Evolutionary conservation across 2,113 vertebrate genomes (phyloP).

Genomic region (Fulica atra): DNA sequence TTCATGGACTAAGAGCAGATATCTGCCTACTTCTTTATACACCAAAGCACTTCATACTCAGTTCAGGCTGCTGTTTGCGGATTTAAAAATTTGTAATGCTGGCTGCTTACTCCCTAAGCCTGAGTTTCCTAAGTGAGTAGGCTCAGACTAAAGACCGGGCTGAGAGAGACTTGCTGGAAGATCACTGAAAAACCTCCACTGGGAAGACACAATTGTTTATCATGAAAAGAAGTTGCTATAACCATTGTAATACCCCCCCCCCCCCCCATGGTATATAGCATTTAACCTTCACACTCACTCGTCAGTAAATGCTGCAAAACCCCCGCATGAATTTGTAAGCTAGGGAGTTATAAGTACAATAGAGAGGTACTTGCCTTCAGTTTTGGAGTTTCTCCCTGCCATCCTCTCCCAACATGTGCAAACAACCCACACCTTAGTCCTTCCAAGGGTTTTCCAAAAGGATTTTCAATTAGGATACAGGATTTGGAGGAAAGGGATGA

Average conservation of each 20-base stretch:
- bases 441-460: neutral
- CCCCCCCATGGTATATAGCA: neutral
- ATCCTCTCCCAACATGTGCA: accelerated
- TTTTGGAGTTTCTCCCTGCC: neutral
- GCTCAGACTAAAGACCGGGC: neutral
- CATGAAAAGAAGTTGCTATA: neutral
- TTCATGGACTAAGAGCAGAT: neutral
- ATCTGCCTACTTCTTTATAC: neutral
- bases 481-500: neutral
- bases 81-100: neutral
- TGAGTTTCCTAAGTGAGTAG: neutral
- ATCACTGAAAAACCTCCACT: neutral
- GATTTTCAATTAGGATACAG: neutral
- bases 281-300: neutral
- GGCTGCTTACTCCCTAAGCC: neutral
- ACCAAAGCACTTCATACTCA: neutral
- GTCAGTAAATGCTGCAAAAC: neutral
- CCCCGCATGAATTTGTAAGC: neutral
- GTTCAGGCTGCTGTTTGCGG: neutral
- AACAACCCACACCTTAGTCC: neutral
- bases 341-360: neutral
- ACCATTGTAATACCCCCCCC: neutral
- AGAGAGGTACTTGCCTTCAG: neutral
- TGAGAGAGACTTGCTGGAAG: neutral
- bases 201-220: neutral